Percentiles rank a stretch among this genome's conserved stretches.
phyloP scores from a whole-genome alignment of 1,140 invertebrate species.

The Colletes latitarsis region DNA sequence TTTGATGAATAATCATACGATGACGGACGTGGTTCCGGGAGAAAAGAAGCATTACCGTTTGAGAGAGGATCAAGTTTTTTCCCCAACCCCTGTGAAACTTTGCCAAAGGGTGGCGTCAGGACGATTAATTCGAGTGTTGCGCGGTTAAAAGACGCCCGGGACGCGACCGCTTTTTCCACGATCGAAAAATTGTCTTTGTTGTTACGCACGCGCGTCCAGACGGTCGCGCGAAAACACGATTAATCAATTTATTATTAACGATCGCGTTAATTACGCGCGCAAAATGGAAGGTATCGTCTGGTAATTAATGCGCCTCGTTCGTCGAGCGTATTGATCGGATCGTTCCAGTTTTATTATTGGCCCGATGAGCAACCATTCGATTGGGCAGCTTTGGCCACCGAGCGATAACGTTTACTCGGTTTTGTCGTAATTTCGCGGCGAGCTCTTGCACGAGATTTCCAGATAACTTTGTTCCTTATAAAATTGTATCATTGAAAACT shows the following conservation, averaged over 20 bases:
- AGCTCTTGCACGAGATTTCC: too few species aligned
- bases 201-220: not conserved
- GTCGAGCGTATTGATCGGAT: slow-evolving; percentile 21
- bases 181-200: slow-evolving; percentile 6
- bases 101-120: not conserved
- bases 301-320: slow-evolving; percentile 29
- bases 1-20: slow-evolving; percentile 46
- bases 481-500: too few species aligned
- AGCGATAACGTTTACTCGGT: not conserved
- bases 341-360: slow-evolving; percentile 13
- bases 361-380: not conserved
- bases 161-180: not conserved
- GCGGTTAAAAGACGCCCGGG: slow-evolving; percentile 1
- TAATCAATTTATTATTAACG: slow-evolving; percentile 39
- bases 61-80: slow-evolving; percentile 5
- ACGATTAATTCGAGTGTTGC: slow-evolving; percentile 36
- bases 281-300: slow-evolving; percentile 9
- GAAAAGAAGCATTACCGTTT: slow-evolving; percentile 30
- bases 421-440: too few species aligned
- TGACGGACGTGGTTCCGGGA: slow-evolving; percentile 27
- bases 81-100: not conserved
- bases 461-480: too few species aligned
- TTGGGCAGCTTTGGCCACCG: not conserved
- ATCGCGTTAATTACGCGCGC: slow-evolving; percentile 26
- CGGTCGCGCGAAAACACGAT: slow-evolving; percentile 2